phyloP scores from a whole-genome alignment of 2,113 vertebrate species.

The Xenopus laevis region DNA sequence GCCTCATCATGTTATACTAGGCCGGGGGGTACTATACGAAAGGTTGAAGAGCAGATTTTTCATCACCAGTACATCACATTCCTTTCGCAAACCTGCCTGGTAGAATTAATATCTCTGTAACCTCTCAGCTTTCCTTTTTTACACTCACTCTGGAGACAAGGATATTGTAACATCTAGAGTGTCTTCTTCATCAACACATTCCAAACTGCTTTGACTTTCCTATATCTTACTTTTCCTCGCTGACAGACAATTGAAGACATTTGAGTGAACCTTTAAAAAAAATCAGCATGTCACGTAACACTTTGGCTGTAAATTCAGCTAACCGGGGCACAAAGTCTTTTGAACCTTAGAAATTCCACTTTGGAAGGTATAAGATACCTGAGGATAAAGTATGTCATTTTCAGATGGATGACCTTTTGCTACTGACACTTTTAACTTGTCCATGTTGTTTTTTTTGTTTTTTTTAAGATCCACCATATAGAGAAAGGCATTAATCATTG shows the following conservation, averaged over 20 bases:
- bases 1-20: constrained; percentile 60
- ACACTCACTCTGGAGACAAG: constrained; percentile 63
- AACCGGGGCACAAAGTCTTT: constrained; percentile 62
- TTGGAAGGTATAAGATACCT: constrained; percentile 60
- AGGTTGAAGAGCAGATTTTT: constrained; percentile 79
- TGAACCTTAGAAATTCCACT: constrained; percentile 61
- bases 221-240: constrained; percentile 50
- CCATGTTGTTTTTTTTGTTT: constrained; percentile 18
- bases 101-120: constrained; percentile 37
- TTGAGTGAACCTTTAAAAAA: constrained; percentile 51
- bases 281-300: constrained; percentile 60
- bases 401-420: constrained; percentile 60
- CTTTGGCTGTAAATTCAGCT: constrained; percentile 64
- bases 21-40: constrained; percentile 71
- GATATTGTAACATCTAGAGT: constrained; percentile 60
- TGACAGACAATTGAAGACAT: constrained; percentile 65
- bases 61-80: constrained; percentile 61
- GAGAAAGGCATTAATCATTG: constrained; percentile 51
- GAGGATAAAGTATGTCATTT: constrained; percentile 57
- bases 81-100: constrained; percentile 13
- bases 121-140: constrained; percentile 62
- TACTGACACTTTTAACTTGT: constrained; percentile 57
- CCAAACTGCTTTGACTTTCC: constrained; percentile 56
- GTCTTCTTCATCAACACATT: constrained; percentile 76
- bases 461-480: not conserved